These are phyloP conservation scores for Drosophila baimaii DNA, from an alignment of 1,140 invertebrate genomes.

Conservation along the genomic window DNA sequence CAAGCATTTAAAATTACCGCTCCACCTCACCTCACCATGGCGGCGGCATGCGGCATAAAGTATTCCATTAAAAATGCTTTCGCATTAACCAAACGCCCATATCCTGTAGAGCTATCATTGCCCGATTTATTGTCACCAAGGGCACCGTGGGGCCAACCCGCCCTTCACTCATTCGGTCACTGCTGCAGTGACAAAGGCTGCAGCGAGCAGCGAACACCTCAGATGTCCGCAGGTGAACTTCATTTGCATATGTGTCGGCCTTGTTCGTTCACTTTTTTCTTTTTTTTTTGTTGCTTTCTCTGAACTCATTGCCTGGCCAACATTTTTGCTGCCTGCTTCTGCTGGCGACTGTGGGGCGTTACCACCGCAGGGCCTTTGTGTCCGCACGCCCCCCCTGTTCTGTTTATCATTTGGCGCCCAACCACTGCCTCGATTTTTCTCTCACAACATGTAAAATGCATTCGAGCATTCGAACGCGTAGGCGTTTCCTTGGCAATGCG, in stretches of 20 bases:
- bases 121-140: constrained; percentile 53
- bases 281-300: not conserved
- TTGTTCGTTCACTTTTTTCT: constrained; percentile 18
- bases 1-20: constrained; percentile 28
- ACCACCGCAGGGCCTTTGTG: constrained; percentile 26
- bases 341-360: constrained; percentile 11
- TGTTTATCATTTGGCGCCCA: constrained; percentile 35
- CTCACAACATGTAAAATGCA: constrained; percentile 55
- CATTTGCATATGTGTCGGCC: constrained; percentile 52
- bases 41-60: constrained; percentile 9
- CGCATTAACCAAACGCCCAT: constrained; percentile 51
- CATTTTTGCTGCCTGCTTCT: constrained; percentile 6
- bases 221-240: constrained; percentile 42
- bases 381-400: constrained; percentile 34
- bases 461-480: constrained; percentile 33
- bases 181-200: constrained; percentile 21
- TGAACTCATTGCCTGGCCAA: not conserved
- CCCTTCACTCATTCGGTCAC: constrained; percentile 15
- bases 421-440: constrained; percentile 12
- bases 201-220: constrained; percentile 29
- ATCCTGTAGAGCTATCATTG: constrained; percentile 51
- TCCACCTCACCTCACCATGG: not conserved
- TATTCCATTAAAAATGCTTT: constrained; percentile 45
- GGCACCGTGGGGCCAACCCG: constrained; percentile 7
- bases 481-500: constrained; percentile 11